Evolutionary conservation across 2,113 vertebrate species (phyloP), one percentile per base, ranked within the genome.

Genomic region (Brachionichthys hirsutus): DNA sequence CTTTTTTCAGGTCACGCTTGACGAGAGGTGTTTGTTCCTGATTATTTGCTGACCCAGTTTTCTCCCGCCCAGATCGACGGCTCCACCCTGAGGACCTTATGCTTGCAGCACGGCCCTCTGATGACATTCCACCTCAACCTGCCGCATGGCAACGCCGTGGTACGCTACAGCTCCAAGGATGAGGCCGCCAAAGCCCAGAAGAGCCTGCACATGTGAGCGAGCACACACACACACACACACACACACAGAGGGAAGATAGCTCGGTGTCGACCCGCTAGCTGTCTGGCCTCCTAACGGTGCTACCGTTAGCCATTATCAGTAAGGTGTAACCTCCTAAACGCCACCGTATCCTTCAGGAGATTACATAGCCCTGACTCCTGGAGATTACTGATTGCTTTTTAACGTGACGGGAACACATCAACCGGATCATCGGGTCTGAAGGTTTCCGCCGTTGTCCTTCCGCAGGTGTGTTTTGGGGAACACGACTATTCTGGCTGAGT

Each of bases 101-200:
- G 97, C 92, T 96, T 99, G 97, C 97, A 99, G 93, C 97, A 99
- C 44, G 97, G 97, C 70, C 97, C 97, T 30, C 94, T 99, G 80
- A 97, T 95, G 85, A 99, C 97, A 95, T 99, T 99, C 96, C 97
- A 99, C 93, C 95, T 99, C 89, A 99, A 97, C 93, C 95, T 99
- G 90, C 97, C 95, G 12, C 95, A 99, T 4, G 97, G 97, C 67
- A 99, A 94, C 53, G 97, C 97, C 64, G 91, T 99, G 83, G 97
- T 99, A 85, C 96, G 96, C 85, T 99, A 99, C 94, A 96, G 94
- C 92, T 97, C 97, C 74, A 98, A 95, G 88, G 97, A 99, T 83
- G 97, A 99, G 94, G 97, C 97, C 67, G 92, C 94, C 84, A 99
- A 99, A 94, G 97, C 97, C 92, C 97, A 99, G 89, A 98, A 98